Evolutionary conservation across 2,888 invertebrate species (phyloP).

Genomic region (Apamea sordens): DNA sequence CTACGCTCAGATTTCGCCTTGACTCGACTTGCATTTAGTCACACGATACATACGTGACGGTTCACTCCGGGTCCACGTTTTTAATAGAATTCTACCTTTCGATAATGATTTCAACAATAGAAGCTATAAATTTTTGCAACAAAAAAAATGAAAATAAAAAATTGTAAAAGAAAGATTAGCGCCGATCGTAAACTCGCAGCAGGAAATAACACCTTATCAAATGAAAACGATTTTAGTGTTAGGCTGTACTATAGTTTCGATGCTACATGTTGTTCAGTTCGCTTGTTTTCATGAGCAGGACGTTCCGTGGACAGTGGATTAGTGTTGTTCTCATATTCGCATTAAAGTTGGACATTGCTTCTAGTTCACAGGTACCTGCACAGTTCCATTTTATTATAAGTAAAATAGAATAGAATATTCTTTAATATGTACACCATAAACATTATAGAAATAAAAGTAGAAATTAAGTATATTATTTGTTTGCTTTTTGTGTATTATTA

Average conservation of each 20-base stretch:
- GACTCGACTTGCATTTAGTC: constrained; percentile 75
- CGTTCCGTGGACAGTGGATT: constrained; percentile 62
- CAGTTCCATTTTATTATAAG: constrained; percentile 5
- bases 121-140: constrained; percentile 36
- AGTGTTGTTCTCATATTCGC: constrained; percentile 58
- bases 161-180: constrained; percentile 47
- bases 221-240: constrained; percentile 55
- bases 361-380: constrained; percentile 61
- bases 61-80: constrained; percentile 58
- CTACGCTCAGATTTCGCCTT: constrained; percentile 80
- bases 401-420: no score
- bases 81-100: constrained; percentile 58
- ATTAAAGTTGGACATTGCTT: constrained; percentile 48
- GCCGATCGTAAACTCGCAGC: constrained; percentile 57
- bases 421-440: no score
- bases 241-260: constrained; percentile 55
- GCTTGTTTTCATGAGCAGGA: constrained; percentile 72
- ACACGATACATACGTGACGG: constrained; percentile 68
- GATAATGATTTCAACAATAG: constrained; percentile 37
- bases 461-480: no score
- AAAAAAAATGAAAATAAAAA: constrained; percentile 42
- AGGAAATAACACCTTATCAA: constrained; percentile 63
- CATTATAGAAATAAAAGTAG: no score
- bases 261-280: constrained; percentile 61
- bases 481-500: no score